phyloP scores from a whole-genome alignment of 2,113 vertebrate genomes.

The Neotoma lepida region DNA sequence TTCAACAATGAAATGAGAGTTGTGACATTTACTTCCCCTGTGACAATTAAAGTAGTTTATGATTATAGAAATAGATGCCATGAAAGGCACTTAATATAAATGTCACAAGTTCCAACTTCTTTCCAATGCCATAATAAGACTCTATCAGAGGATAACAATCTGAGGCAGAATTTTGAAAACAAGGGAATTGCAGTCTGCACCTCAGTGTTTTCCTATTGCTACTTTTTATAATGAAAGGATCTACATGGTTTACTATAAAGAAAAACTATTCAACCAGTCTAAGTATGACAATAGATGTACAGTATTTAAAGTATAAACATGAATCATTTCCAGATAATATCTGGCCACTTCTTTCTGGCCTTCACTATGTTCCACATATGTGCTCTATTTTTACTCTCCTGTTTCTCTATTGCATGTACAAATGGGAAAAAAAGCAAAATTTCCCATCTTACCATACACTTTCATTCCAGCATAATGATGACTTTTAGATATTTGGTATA shows the following conservation, averaged over 20 bases:
- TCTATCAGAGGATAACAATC: not conserved
- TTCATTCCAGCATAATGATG: not conserved
- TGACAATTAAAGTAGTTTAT: not conserved
- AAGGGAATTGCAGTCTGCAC: not conserved
- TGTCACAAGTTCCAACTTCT: not conserved
- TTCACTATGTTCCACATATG: not conserved
- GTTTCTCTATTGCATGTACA: not conserved
- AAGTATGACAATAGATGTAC: not conserved
- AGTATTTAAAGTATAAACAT: not conserved
- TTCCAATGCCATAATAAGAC: not conserved
- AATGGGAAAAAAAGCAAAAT: not conserved
- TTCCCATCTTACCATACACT: not conserved
- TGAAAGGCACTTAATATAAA: not conserved
- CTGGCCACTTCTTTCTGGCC: not conserved
- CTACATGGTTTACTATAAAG: not conserved
- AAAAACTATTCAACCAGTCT: not conserved
- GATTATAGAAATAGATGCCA: not conserved
- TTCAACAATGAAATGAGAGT: not conserved
- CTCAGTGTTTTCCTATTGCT: not conserved
- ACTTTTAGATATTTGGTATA: not conserved
- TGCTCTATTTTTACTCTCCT: not conserved
- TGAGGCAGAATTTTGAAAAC: not conserved
- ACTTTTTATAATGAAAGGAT: not conserved
- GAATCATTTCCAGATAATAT: not conserved
- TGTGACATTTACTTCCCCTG: not conserved